These are phyloP conservation scores for Pterophyllum scalare DNA, from an alignment of 2,113 vertebrate species.

Conservation along the genomic window DNA sequence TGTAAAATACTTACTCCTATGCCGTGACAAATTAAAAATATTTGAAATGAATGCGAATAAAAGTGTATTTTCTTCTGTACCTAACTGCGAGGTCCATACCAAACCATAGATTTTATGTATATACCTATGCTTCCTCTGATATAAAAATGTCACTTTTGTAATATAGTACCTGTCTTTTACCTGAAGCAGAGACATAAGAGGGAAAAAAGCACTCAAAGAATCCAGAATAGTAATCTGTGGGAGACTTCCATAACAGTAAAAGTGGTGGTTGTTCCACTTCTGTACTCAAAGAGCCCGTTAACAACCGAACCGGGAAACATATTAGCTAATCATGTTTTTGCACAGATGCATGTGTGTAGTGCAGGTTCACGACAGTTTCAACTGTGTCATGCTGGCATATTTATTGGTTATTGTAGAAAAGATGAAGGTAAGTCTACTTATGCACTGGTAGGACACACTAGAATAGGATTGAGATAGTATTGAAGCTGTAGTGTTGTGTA, in stretches of 20 bases:
- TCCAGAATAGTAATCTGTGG: neutral
- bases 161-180: neutral
- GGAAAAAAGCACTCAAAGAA: neutral
- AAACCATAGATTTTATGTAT: neutral
- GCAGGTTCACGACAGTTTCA: neutral
- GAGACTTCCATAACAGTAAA: neutral
- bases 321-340: neutral
- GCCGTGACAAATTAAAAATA: neutral
- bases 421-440: neutral
- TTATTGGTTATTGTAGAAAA: neutral
- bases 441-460: neutral
- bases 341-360: neutral
- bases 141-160: neutral
- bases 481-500: neutral
- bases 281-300: neutral
- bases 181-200: neutral
- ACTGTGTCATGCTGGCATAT: neutral
- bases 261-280: neutral
- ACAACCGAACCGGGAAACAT: neutral
- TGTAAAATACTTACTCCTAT: neutral
- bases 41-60: neutral
- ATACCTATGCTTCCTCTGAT: neutral
- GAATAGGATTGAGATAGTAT: neutral
- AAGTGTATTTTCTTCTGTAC: neutral
- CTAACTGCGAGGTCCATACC: neutral